Conservation (phyloP, 2,797 vertebrate species). For the Galago senegalensis region DNA sequence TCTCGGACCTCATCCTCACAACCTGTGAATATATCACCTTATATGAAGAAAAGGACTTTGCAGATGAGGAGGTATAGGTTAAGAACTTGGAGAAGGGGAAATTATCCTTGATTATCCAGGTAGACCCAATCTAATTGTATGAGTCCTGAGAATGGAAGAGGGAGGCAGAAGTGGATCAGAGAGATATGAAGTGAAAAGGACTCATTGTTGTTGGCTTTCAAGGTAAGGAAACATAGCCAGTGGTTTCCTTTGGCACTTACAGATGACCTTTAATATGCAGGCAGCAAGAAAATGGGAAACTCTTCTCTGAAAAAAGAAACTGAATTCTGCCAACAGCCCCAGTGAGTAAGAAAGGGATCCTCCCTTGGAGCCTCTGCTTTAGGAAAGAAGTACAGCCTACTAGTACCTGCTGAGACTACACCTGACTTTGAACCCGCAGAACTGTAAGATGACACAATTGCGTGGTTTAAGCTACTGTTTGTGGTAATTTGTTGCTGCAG, state of each 20-base stretch:
- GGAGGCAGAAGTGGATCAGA: not conserved
- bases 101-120: not conserved
- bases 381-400: not conserved
- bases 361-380: not conserved
- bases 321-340: not conserved
- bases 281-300: not conserved
- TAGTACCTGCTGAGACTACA: not conserved
- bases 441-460: not conserved
- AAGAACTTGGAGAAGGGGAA: not conserved
- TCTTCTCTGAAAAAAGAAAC: not conserved
- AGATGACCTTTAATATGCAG: not conserved
- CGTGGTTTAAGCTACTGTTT: not conserved
- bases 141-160: not conserved
- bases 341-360: not conserved
- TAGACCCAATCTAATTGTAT: not conserved
- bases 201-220: constrained; percentile 10
- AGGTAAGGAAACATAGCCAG: not conserved
- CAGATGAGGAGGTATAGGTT: not conserved
- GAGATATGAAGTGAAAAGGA: not conserved
- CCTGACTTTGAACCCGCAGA: not conserved
- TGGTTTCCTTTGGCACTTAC: not conserved
- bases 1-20: not conserved
- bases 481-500: not conserved
- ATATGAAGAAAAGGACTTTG: not conserved
- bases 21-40: not conserved